These are phyloP conservation scores for Macrotus californicus DNA, from an alignment of 2,113 vertebrate species.

Conservation along the genomic window DNA sequence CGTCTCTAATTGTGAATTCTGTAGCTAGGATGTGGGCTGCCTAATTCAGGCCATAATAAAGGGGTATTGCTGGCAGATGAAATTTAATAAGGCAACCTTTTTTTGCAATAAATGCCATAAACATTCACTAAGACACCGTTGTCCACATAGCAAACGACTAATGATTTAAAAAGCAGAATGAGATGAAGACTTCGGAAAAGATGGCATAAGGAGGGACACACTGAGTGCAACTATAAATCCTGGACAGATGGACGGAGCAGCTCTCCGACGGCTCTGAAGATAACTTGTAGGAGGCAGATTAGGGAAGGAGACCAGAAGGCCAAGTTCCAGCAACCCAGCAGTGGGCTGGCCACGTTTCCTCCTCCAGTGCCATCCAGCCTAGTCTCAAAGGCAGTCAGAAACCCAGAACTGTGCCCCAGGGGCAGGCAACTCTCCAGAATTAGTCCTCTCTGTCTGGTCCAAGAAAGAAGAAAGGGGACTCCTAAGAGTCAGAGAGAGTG, in stretches of 20 bases:
- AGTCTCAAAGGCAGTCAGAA: background rate
- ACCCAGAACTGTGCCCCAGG: background rate
- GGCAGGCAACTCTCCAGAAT: background rate
- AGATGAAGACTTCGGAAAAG: background rate
- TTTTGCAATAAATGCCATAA: background rate
- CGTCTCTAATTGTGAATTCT: background rate
- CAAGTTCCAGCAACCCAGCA: background rate
- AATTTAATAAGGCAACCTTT: background rate
- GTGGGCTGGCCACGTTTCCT: background rate
- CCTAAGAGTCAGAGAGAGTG: background rate
- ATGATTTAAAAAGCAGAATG: background rate
- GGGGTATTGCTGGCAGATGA: background rate
- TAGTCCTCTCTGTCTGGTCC: background rate
- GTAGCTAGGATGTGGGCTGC: background rate
- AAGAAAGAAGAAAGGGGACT: background rate
- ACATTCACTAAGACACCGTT: background rate
- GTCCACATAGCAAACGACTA: background rate
- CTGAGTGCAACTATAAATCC: background rate
- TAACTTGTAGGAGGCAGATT: background rate
- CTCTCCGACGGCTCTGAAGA: background rate
- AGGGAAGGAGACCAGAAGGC: background rate
- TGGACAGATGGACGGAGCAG: background rate
- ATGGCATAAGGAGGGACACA: background rate
- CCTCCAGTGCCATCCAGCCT: background rate
- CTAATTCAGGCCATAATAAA: background rate